Evolutionary conservation across 2,888 invertebrate species (phyloP), one percentile per base, ranked within the genome.

Genomic region (Herminia tarsipennalis): DNA sequence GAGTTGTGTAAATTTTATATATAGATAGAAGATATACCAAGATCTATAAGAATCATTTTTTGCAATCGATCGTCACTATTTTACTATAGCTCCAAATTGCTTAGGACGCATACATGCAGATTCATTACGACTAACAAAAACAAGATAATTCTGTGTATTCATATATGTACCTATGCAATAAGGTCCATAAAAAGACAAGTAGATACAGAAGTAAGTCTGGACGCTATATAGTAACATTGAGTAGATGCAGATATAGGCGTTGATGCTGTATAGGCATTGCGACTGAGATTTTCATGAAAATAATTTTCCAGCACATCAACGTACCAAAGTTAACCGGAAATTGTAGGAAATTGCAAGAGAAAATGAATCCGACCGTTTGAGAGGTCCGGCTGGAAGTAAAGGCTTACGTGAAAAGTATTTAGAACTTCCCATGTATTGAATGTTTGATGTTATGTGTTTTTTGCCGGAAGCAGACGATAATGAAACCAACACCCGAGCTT

Each of bases 311-410:
- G 75, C 76, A 78, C 81, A 83, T 81, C 82, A 81, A 81, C 78
- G 75, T 78, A 82, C 82, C 76, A 82, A 85, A 83, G 86, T 64
- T 82, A 80, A 53, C 90, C 91, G 91, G 91, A 91, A 89, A 90
- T 91, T 90, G 88, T 88, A 90, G 91, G 91, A 91, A 90, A 91
- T 91, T 91, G 88, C 88, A 84, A 82, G 86, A 89, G 89, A 88
- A 90, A 90, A 90, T 89, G 88, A 88, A 87, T 88, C 84, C 81
- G 76, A 80, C 83, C 81, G 78, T 80, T 82, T 78, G 81, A 83
- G 81, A 86, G 85, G 81, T 82, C 81, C 81, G 76, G 74, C 73
- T 70, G 67, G 62, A 70, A 16, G 50, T 55, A 49, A 54, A 46
- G 48, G 50, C 38, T 56, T 64, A 56, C 45, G 43, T 40, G 42